A percentile compares a stretch with the other conserved stretches of the same genome.
Conservation (phyloP, 2,113 vertebrate genomes). For the Origma solitaria region DNA sequence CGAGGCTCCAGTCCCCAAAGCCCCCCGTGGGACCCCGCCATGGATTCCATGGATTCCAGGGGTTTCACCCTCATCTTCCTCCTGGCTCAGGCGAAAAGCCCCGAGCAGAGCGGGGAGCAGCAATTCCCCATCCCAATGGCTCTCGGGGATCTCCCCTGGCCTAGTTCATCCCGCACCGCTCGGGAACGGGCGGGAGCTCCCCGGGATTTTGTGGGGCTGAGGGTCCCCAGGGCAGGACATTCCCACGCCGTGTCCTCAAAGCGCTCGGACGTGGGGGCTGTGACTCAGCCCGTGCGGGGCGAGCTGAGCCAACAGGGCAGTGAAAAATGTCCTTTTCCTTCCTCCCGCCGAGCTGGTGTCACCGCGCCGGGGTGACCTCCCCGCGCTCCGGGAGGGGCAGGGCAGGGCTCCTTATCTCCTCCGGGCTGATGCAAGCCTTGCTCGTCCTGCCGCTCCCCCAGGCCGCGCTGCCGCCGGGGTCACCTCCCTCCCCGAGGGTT, state of each 20-base stretch:
- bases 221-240: neutral
- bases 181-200: rapidly evolving
- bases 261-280: neutral
- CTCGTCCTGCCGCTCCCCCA: neutral
- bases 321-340: neutral
- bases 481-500: neutral
- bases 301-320: neutral
- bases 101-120: rapidly evolving
- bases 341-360: neutral
- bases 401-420: neutral
- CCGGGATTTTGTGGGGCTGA: neutral
- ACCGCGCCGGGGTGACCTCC: neutral
- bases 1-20: neutral
- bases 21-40: rapidly evolving
- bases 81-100: neutral
- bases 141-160: neutral
- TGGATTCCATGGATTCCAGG: rapidly evolving
- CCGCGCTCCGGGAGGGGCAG: neutral
- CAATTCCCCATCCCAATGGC: neutral
- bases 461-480: rapidly evolving
- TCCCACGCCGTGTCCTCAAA: neutral
- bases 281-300: neutral
- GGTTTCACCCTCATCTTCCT: neutral
- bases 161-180: neutral
- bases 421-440: neutral